Evolutionary conservation across 2,888 invertebrate genomes (phyloP).

Genomic region (Stictocephala bisonia): DNA sequence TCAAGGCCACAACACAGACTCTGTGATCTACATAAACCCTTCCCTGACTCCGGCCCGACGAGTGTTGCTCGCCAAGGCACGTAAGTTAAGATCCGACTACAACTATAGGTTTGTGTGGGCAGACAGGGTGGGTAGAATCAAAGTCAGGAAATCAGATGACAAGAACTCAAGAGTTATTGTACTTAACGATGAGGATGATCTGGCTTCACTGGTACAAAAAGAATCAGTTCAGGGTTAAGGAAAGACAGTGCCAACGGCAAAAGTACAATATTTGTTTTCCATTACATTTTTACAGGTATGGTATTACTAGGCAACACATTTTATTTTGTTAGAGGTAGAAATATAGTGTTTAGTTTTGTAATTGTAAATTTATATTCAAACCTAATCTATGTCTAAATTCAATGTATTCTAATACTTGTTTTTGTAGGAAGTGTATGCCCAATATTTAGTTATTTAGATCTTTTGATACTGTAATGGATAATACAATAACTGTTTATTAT

Average conservation of each 20-base stretch:
- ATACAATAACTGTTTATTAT: background rate
- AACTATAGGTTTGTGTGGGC: constrained; percentile 16
- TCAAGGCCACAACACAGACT: background rate
- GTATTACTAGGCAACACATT: too few relatives aligned
- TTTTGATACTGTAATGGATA: background rate
- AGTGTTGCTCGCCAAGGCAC: constrained; percentile 13
- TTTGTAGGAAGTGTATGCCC: too few relatives aligned
- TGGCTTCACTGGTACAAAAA: background rate
- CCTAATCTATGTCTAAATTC: too few relatives aligned
- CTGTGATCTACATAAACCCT: constrained; percentile 1
- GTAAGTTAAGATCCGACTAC: constrained; percentile 23
- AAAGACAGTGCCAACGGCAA: too few relatives aligned
- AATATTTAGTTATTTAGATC: too few relatives aligned
- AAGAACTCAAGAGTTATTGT: background rate
- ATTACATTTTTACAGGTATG: too few relatives aligned
- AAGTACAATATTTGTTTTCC: too few relatives aligned
- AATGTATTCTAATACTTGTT: too few relatives aligned
- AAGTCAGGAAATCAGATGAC: background rate
- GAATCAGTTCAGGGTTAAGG: too few relatives aligned
- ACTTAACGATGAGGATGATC: background rate
- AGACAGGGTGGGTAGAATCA: constrained; percentile 18
- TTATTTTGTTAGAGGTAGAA: background rate
- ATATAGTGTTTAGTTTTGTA: background rate
- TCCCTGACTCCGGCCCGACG: constrained; percentile 1
- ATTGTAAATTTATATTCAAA: too few relatives aligned